These are phyloP conservation scores for Epiblema foenella DNA, from an alignment of 2,888 invertebrate species.

Conservation along the genomic window DNA sequence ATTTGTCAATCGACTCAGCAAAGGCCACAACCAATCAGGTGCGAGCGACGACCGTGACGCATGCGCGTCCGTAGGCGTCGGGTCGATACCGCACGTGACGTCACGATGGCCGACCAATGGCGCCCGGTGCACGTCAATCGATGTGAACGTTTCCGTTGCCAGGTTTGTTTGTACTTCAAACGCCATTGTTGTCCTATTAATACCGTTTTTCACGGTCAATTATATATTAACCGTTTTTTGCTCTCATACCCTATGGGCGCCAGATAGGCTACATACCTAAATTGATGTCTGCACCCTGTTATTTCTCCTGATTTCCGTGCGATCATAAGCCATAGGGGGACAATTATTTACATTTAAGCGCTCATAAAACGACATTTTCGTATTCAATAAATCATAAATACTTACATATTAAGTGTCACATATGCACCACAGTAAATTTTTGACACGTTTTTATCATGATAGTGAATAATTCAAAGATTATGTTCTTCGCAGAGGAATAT, in stretches of 20 bases:
- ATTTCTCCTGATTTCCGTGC: constrained; percentile 1
- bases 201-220: constrained; percentile 59
- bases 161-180: constrained; percentile 45
- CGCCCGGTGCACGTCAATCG: constrained; percentile 76
- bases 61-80: constrained; percentile 78
- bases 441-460: not conserved
- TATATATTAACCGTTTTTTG: constrained; percentile 38
- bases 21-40: constrained; percentile 64
- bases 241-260: not conserved
- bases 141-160: constrained; percentile 67
- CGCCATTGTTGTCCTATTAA: constrained; percentile 53
- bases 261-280: not conserved
- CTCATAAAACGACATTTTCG: not conserved
- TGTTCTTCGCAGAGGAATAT: not conserved
- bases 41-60: constrained; percentile 60
- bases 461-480: not conserved
- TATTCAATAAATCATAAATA: not conserved
- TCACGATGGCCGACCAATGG: constrained; percentile 76
- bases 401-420: not conserved
- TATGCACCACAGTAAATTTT: not conserved
- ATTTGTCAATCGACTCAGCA: constrained; percentile 56
- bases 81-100: constrained; percentile 79
- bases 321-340: not conserved
- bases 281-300: constrained; percentile 1
- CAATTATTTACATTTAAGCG: constrained; percentile 8